A percentile compares a stretch with the other conserved stretches of the same genome.
Conservation (phyloP, 1,140 invertebrate genomes). For the Heliconius eleuchia region DNA sequence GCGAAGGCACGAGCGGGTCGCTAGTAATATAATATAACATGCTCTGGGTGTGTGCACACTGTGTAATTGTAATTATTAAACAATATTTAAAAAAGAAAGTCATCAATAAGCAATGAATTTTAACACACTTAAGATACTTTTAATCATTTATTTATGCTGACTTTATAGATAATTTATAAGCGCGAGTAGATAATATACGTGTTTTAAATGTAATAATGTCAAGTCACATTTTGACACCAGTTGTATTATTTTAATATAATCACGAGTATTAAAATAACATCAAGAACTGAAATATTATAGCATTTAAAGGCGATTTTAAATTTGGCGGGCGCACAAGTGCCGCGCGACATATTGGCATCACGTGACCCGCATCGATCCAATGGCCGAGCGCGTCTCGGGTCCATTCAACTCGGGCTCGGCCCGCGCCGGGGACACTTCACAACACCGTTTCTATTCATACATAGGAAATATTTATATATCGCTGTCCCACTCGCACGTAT, state of each 20-base stretch:
- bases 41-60: too few species aligned
- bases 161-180: not conserved
- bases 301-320: constrained; percentile 43
- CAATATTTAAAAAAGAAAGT: not conserved
- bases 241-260: not conserved
- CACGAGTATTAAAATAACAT: not conserved
- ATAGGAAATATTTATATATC: constrained; percentile 78
- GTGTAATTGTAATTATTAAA: too few species aligned
- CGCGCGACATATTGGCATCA: constrained; percentile 72
- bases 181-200: not conserved
- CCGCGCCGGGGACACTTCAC: constrained; percentile 76
- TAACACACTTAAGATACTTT: not conserved
- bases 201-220: not conserved
- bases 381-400: constrained; percentile 81
- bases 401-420: constrained; percentile 80
- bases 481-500: constrained; percentile 70
- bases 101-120: not conserved
- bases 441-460: constrained; percentile 79
- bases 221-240: not conserved
- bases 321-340: constrained; percentile 50
- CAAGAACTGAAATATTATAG: not conserved
- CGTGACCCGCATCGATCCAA: constrained; percentile 81
- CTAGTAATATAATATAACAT: too few species aligned
- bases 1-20: too few species aligned
- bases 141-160: not conserved